Base-by-base conservation (phyloP, 1,140 invertebrate genomes). In the Forficula auricularia region DNA sequence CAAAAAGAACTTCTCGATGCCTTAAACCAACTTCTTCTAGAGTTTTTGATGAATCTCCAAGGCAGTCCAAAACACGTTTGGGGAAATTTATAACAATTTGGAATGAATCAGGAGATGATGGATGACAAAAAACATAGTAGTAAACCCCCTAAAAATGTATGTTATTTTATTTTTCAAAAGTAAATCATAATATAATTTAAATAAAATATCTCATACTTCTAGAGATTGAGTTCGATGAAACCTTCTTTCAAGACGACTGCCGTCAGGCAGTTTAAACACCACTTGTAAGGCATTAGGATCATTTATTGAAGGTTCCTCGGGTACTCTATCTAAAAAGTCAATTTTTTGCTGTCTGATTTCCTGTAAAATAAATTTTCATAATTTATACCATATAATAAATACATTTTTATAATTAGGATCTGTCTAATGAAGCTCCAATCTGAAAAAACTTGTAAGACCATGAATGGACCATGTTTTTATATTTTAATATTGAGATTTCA, bases 11-110 rank as follows among this genome's bases (percentile, higher is more conserved):
- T 65, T 94, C 88, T 33, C 83, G 74, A 56, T 82, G 81, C 45
- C 81, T 81, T 15, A 97, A 69, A 31, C 88, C 89, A 10, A 77
- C 77, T 48, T 87, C 74, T 16, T 62, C 61, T 33, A 97, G 70
- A 12, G 80, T 81, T 37, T 68, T 65, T 10, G 71, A 62, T 16
- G 66, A 62, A 15, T 42, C 52, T 15, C 56, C 59, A n/a, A 56
- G 56, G 53, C 82, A 82, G 34, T 79, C 71, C 16, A 97, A 64
- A 32, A 82, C 73, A 47, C 82, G 73, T 56, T 86, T 82, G 3
- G 91, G 91, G 62, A 85, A 96, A 64, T 91, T 95, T 44, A 85
- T 91, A 36, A 84, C 86, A 48, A 97, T 88, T 67, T 95, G 86
- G 62, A 97, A 97, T 56, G 80, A 77, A 57, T 90, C 82, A 6